A percentile compares a stretch with the other conserved stretches of the same genome.
Conservation (phyloP, 2,888 invertebrate species). For the Sicus ferrugineus region DNA sequence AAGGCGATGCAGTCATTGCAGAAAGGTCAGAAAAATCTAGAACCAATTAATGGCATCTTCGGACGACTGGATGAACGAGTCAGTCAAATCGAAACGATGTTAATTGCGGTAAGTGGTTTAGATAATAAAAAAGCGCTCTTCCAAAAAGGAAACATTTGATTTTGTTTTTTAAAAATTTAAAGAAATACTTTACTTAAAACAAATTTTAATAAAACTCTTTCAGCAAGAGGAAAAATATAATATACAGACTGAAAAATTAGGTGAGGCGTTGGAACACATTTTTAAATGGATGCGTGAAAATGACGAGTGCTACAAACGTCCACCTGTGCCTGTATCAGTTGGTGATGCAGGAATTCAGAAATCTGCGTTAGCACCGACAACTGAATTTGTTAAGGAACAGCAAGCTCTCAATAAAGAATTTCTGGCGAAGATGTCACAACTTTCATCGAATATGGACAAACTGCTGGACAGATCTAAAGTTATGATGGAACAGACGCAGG, state of each 20-base stretch:
- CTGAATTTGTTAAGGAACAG: slow-evolving; percentile 51
- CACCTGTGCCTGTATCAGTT: slow-evolving; percentile 43
- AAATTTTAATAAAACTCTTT: not conserved
- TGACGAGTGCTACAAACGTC: slow-evolving; percentile 60
- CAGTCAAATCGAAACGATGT: slow-evolving; percentile 78
- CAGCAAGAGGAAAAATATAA: slow-evolving; percentile 64
- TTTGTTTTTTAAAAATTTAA: not conserved
- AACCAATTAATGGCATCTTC: slow-evolving; percentile 75
- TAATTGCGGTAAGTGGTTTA: slow-evolving; percentile 71
- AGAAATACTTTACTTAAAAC: not conserved
- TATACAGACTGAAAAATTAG: slow-evolving; percentile 58
- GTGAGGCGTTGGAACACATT: slow-evolving; percentile 59
- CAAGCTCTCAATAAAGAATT: slow-evolving; percentile 53
- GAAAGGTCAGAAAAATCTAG: slow-evolving; percentile 75
- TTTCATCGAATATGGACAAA: slow-evolving; percentile 51
- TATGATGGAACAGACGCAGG: slow-evolving; percentile 54
- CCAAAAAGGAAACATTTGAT: not conserved
- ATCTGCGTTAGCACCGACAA: slow-evolving; percentile 37
- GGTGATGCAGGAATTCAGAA: slow-evolving; percentile 33
- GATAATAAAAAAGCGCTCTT: too few species aligned
- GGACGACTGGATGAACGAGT: slow-evolving; percentile 78
- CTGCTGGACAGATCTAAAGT: slow-evolving; percentile 51
- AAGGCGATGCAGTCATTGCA: slow-evolving; percentile 75
- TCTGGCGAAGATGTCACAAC: slow-evolving; percentile 51
- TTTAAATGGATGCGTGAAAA: slow-evolving; percentile 63